These are phyloP conservation scores for Aldrovandia affinis DNA, from an alignment of 2,797 vertebrate genomes.

Conservation along the genomic window DNA sequence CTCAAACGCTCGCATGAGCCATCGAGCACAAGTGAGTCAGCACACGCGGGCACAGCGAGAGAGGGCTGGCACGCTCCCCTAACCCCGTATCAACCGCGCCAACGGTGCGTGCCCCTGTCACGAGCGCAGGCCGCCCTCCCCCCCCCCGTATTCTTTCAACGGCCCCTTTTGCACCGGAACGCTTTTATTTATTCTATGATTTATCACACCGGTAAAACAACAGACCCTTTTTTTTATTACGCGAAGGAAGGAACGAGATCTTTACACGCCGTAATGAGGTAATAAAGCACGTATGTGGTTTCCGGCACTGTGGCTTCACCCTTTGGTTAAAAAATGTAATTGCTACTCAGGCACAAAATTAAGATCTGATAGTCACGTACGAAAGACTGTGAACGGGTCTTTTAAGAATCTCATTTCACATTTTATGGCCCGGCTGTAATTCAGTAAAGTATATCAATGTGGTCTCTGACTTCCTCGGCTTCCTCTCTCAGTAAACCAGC, in stretches of 20 bases:
- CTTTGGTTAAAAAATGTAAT: background rate
- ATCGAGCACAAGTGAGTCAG: background rate
- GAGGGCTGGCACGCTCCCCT: background rate
- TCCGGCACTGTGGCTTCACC: background rate
- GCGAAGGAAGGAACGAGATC: slow-evolving; percentile 2
- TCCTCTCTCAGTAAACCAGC: background rate
- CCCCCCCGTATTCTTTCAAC: background rate
- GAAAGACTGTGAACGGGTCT: background rate
- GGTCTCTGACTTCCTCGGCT: background rate
- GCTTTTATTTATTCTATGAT: slow-evolving; percentile 11
- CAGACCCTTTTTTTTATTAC: background rate
- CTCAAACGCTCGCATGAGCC: background rate
- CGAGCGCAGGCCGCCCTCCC: background rate
- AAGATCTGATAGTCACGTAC: background rate
- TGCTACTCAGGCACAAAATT: background rate
- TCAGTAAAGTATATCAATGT: background rate
- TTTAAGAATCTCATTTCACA: background rate
- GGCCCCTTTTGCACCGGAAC: background rate
- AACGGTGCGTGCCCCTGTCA: background rate
- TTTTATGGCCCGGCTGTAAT: background rate
- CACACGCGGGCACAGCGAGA: background rate
- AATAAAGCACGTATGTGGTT: background rate
- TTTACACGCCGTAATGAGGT: background rate
- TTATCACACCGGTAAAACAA: background rate
- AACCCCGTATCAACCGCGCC: background rate